A percentile compares a stretch with the other conserved stretches of the same genome.
These are phyloP conservation scores for Drosophila athabasca DNA, from an alignment of 1,140 invertebrate genomes.

Conservation along the genomic window DNA sequence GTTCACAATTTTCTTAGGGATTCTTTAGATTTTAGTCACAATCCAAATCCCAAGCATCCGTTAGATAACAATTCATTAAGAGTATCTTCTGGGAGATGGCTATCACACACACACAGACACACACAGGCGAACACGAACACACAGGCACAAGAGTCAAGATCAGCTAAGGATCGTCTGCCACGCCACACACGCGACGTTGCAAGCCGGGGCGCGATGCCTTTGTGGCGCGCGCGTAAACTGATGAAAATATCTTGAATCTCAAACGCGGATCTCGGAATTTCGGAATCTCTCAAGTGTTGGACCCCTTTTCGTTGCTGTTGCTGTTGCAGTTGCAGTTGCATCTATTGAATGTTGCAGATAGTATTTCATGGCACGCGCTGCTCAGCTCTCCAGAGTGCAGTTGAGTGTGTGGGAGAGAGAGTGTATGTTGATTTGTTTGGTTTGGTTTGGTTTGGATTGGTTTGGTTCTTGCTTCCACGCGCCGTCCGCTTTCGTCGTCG, in stretches of 20 bases:
- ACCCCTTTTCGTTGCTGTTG: neutral
- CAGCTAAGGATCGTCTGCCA: too few relatives aligned
- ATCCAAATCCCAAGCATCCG: conserved; percentile 22
- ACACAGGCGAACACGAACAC: too few relatives aligned
- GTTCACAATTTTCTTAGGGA: conserved; percentile 12
- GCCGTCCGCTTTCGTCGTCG: conserved; percentile 68
- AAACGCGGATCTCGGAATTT: neutral
- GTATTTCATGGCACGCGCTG: conserved; percentile 34
- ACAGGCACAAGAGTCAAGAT: too few relatives aligned
- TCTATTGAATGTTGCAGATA: conserved; percentile 17
- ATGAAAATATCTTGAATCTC: conserved; percentile 3
- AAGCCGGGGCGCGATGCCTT: too few relatives aligned
- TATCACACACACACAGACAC: conserved; percentile 12
- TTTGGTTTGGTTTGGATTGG: conserved; percentile 8
- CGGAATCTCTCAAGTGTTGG: conserved; percentile 12
- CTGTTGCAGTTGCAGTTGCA: neutral
- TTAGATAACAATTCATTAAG: conserved; percentile 21
- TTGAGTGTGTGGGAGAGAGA: conserved; percentile 12
- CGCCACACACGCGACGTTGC: too few relatives aligned
- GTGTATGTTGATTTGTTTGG: conserved; percentile 10
- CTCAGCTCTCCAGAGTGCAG: conserved; percentile 22
- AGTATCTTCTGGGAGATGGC: conserved; percentile 13
- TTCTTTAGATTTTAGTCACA: conserved; percentile 3
- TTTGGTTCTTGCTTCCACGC: conserved; percentile 37
- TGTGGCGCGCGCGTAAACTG: conserved; percentile 7